phyloP scores from a whole-genome alignment of 2,113 vertebrate genomes.

The Microcebus griseorufus region DNA sequence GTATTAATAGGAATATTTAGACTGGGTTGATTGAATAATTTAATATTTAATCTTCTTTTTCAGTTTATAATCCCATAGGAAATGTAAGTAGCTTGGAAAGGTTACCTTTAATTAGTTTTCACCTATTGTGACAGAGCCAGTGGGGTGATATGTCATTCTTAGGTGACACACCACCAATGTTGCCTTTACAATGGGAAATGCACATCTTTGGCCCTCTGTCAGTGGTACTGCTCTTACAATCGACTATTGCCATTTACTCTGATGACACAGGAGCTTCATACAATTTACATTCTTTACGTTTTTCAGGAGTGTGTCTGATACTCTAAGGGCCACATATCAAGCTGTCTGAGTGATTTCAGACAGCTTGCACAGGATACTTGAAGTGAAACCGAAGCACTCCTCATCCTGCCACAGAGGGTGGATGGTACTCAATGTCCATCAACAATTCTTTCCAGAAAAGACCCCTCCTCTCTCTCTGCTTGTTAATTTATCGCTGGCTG shows the following conservation, averaged over 20 bases:
- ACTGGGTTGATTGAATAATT: neutral
- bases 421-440: neutral
- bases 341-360: neutral
- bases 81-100: neutral
- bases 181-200: neutral
- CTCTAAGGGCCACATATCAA: neutral
- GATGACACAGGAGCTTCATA: neutral
- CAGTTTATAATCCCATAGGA: neutral
- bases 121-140: neutral
- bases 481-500: neutral
- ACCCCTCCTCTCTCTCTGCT: neutral
- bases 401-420: neutral
- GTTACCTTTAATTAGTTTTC: neutral
- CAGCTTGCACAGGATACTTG: neutral
- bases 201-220: neutral
- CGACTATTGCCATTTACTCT: neutral
- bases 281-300: neutral
- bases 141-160: neutral
- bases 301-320: slow-evolving; percentile 1
- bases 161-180: neutral
- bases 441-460: neutral
- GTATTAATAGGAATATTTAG: neutral
- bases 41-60: neutral
- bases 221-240: neutral
- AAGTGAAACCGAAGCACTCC: neutral